Evolutionary conservation across 2,113 vertebrate species (phyloP).

Genomic region (Colaptes auratus): DNA sequence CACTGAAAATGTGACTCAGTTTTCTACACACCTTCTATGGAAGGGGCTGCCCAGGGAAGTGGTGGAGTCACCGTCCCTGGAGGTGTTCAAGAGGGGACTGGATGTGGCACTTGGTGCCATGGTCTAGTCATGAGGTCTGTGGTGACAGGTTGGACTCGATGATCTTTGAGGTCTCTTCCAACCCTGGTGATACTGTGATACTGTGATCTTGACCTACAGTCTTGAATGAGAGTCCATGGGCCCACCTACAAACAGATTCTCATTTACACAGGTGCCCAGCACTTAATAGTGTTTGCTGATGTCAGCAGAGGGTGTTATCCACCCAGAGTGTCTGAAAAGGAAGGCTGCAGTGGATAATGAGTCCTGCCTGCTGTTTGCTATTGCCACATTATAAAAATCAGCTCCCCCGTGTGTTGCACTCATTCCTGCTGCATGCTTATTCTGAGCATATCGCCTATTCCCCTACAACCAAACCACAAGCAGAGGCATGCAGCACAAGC

Average conservation of each 20-base stretch:
- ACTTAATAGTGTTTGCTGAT: neutral
- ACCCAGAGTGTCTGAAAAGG: neutral
- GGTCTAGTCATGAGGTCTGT: too few species aligned
- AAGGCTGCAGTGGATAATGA: neutral
- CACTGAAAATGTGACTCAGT: fast-evolving
- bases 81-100: too few species aligned
- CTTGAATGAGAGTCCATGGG: neutral
- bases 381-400: neutral
- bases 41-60: too few species aligned
- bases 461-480: neutral
- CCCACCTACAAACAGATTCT: neutral
- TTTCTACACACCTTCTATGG: neutral
- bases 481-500: slow-evolving; percentile 16
- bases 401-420: neutral
- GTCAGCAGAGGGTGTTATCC: fast-evolving
- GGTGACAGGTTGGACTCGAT: too few species aligned
- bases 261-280: neutral
- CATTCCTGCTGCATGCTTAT: neutral
- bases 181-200: too few species aligned
- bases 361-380: neutral
- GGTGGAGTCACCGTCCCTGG: too few species aligned
- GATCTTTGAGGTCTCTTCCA: too few species aligned
- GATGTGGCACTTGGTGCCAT: too few species aligned
- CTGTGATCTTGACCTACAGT: neutral
- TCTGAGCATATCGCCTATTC: neutral